These are phyloP conservation scores for Brevimyrus niger DNA, from an alignment of 2,113 vertebrate species.

Conservation along the genomic window DNA sequence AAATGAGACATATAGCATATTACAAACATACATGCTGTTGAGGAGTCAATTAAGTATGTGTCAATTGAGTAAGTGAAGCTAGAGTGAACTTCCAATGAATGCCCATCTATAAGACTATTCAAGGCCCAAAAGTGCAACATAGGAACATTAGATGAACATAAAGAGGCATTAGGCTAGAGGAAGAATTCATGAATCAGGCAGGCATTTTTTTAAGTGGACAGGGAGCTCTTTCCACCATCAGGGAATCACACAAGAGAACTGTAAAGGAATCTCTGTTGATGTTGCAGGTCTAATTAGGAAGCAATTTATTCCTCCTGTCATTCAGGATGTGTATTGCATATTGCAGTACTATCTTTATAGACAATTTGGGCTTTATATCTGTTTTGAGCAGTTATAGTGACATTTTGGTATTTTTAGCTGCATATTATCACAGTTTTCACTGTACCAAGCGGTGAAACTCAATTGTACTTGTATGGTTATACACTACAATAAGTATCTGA, in stretches of 20 bases:
- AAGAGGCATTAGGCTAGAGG: not conserved
- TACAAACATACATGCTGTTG: not conserved
- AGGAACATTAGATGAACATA: not conserved
- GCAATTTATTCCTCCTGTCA: conserved; percentile 24
- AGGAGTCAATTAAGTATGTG: not conserved
- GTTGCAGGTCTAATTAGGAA: not conserved
- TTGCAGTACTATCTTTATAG: not conserved
- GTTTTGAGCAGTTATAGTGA: not conserved
- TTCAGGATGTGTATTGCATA: conserved; percentile 10
- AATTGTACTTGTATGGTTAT: not conserved
- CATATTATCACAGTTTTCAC: conserved; percentile 10
- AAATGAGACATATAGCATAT: not conserved
- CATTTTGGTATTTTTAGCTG: conserved; percentile 15
- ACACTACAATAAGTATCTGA: not conserved
- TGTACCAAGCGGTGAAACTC: not conserved
- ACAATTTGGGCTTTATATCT: conserved; percentile 11
- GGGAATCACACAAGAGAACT: not conserved
- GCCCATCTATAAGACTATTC: not conserved
- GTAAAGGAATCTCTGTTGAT: not conserved
- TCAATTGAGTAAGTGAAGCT: not conserved
- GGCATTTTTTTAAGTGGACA: not conserved
- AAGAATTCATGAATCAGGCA: not conserved
- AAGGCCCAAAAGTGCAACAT: not conserved
- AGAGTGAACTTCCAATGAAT: not conserved
- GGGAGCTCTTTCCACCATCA: not conserved